Evolutionary conservation across 2,888 invertebrate species (phyloP), one percentile per base, ranked within the genome.

Genomic region (Trichogramma evanescens): DNA sequence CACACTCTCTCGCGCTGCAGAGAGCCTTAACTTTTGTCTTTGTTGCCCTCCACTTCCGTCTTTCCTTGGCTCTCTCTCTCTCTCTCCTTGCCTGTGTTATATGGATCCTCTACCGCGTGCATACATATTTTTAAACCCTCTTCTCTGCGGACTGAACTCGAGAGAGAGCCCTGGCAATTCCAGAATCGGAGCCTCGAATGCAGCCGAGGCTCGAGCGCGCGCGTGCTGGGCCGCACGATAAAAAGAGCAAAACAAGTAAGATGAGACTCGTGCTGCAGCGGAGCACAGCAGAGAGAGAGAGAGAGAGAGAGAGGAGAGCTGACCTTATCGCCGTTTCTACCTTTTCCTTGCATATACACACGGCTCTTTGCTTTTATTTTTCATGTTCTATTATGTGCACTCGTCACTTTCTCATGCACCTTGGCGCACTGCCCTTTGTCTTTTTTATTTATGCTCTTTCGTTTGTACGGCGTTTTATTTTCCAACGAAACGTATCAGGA

Each of bases 181-280:
- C 46, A 61, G 54, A 58, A 61, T 61, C 61, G 53, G 58, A 59
- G 13, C 54, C 56, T 53, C 44, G 60, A 38, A 48, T 41, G 50
- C 50, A 7, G 8, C 49, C 7, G 39, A 45, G 39, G 41, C 43
- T 26, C 48, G 9, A 49, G 41, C 8, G 41, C n/a, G 26, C 26
- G 26, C 26, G 26, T 26, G 26, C 26, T 26, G 26, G 26, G 26
- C 26, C 26, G 26, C 26, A 26, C 26, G 26, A 26, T 26, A 51
- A 45, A 59, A 46, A 52, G 10, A 41, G 26, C 26, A 26, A 26
- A 26, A 26, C 26, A 26, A 26, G 26, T 26, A 26, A 26, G 26
- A 26, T 26, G 26, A 26, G 26, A 26, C 26, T 26, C 26, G 26
- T 26, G 26, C 26, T 26, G 26, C 26, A 26, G 26, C 3, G 26